Evolutionary conservation across 2,113 vertebrate genomes (phyloP).

Genomic region (Osmerus eperlanus): DNA sequence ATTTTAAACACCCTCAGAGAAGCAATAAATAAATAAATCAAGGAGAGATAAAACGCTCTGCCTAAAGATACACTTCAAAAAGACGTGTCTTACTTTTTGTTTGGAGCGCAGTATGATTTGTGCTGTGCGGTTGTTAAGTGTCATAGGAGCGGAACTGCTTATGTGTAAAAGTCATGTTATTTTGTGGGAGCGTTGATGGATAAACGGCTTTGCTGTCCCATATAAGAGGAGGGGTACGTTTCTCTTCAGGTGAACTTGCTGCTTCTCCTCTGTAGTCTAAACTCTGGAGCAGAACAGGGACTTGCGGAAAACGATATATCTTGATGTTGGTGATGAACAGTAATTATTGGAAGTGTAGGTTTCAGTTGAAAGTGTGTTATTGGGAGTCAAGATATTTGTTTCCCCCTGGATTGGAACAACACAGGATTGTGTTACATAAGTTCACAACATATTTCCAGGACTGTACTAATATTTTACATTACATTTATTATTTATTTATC

Average conservation of each 20-base stretch:
- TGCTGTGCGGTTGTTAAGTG: slow-evolving; percentile 12
- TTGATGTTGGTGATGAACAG: too few relatives aligned
- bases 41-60: slow-evolving; percentile 10
- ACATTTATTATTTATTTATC: too few relatives aligned
- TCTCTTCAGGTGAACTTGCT: neutral
- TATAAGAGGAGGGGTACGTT: neutral
- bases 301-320: too few relatives aligned
- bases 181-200: slow-evolving; percentile 24
- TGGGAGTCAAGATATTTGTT: too few relatives aligned
- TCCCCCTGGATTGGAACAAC: too few relatives aligned
- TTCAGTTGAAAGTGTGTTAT: too few relatives aligned
- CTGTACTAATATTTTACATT: too few relatives aligned
- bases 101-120: slow-evolving; percentile 36
- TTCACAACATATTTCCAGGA: too few relatives aligned
- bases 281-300: too few relatives aligned
- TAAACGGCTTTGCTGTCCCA: slow-evolving; percentile 20
- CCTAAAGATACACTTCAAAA: slow-evolving; percentile 29
- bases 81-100: slow-evolving; percentile 4
- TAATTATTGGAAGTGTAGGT: too few relatives aligned
- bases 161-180: slow-evolving; percentile 7
- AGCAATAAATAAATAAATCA: slow-evolving; percentile 13
- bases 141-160: slow-evolving; percentile 5
- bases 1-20: neutral
- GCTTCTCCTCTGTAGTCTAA: too few relatives aligned
- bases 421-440: too few relatives aligned